Base-by-base conservation (phyloP, 2,888 invertebrate species). In the Tetragnatha montana region DNA sequence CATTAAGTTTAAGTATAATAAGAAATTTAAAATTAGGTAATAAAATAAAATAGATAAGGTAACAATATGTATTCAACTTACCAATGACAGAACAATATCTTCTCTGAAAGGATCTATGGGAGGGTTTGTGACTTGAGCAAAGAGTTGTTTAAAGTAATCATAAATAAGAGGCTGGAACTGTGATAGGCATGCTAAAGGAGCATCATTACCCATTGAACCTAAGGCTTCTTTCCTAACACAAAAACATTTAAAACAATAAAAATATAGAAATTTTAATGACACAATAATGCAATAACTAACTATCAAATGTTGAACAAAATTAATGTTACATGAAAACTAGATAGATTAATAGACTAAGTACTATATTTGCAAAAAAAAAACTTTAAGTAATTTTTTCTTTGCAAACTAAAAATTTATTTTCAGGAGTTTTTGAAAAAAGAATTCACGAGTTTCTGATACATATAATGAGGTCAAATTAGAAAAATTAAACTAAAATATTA, bases 151-250 rank as follows among this genome's bases (percentile, higher is more conserved):
- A 95, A 99, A 99, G 94, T 99, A 99, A 92, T 98, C 98, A 94
- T 98, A 99, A 0, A 97, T 95, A 89, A 99, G 94, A 14, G 99
- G 99, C 93, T 98, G 97, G 94, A 97, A 99, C 93, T 96, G 95
- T 0, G 99, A 99, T 50, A 99, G 95, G 93, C 99, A 99, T 17
- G 99, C 99, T 92, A 99, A 94, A 0, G 99, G 99, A 0, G 98
- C 97, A 94, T 99, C 99, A 94, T 99, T 99, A 89, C 99, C 99
- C 99, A 99, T 99, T 50, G 99, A 99, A 83, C 99, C 99, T 22
- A 99, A 95, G 0, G 99, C 98, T 94, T 99, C 99, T 94, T 99
- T 99, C 93, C 98, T 98, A 94, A 50, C 51, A 17, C 17, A 49
- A 8, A 70, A 74, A 68, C 8, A 75, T 8, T 68, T 10, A 17